A percentile compares a stretch with the other conserved stretches of the same genome.
These are phyloP conservation scores for Pyrgilauda ruficollis DNA, from an alignment of 2,113 vertebrate genomes.

Conservation along the genomic window DNA sequence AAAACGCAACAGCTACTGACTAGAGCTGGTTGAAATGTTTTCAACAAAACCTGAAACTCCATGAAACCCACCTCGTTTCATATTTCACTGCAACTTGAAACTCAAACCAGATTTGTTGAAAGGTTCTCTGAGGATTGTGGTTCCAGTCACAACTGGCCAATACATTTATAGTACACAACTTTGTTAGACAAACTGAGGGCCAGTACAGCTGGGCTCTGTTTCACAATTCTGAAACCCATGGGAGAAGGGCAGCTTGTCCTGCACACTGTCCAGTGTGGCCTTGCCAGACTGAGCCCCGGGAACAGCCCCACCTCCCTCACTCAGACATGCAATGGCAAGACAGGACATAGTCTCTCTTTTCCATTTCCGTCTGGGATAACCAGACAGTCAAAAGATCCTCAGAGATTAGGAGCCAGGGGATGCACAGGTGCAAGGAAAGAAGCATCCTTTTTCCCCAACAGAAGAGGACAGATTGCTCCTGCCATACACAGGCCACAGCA, in stretches of 20 bases:
- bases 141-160: constrained; percentile 21
- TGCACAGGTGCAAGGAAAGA: background rate
- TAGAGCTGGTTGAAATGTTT: constrained; percentile 14
- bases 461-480: background rate
- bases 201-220: background rate
- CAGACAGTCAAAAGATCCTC: background rate
- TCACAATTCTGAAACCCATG: background rate
- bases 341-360: background rate
- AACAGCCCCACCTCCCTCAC: background rate
- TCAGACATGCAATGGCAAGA: background rate
- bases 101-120: constrained; percentile 44
- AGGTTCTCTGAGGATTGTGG: constrained; percentile 19
- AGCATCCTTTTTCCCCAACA: background rate
- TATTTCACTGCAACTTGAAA: constrained; percentile 54
- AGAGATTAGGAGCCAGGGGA: background rate
- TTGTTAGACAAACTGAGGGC: background rate
- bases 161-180: constrained; percentile 22
- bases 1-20: constrained; percentile 26
- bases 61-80: background rate
- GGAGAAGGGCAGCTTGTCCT: background rate
- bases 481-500: background rate
- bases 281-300: background rate
- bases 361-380: background rate
- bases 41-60: constrained; percentile 19
- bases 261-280: background rate